Base-by-base conservation (phyloP, 2,888 invertebrate genomes). In the Trichogramma dendrolimi region DNA sequence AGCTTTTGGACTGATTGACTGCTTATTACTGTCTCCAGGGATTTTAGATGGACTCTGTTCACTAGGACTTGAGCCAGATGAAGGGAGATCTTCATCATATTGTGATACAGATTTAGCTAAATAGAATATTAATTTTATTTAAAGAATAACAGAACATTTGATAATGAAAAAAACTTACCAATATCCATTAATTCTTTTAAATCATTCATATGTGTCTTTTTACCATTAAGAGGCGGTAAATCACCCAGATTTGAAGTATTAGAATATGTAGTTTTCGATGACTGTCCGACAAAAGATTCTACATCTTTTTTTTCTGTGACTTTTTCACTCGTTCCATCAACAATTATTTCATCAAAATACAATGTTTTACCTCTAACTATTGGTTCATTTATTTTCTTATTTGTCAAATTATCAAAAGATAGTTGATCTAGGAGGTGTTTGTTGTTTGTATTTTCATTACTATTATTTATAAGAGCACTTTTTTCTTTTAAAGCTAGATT, bases 311-410 rank as follows among this genome's bases (percentile, higher is more conserved):
- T 70, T 63, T 74, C 76, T 49, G 66, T 70, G 50, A 77, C 70
- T 60, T 73, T 76, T 63, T 77, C 75, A 60, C 70, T 75, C 63
- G 73, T 74, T 39, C 77, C 78, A 57, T 74, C 78, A 56, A 74
- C 72, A 60, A 79, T 78, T 60, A 78, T 76, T 68, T 78, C 76
- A 60, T 77, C 78, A 60, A 78, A 79, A 65, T 72, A 78, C 55
- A 78, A 70, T 43, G 74, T 73, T 66, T 73, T 78, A 5, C 73
- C 73, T 70, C 71, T 76, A 67, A 73, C 75, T 40, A 72, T 71
- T 58, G 67, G 66, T 55, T 70, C 72, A 60, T 67, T 67, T 58
- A 69, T 64, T 49, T 72, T 73, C 50, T 68, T 73, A 68, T 73
- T 75, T 70, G 75, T 75, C 69, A 73, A 71, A 70, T 76, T 77